A percentile compares a stretch with the other conserved stretches of the same genome.
Conservation (phyloP, 2,797 vertebrate genomes). For the Eulemur coronatus region DNA sequence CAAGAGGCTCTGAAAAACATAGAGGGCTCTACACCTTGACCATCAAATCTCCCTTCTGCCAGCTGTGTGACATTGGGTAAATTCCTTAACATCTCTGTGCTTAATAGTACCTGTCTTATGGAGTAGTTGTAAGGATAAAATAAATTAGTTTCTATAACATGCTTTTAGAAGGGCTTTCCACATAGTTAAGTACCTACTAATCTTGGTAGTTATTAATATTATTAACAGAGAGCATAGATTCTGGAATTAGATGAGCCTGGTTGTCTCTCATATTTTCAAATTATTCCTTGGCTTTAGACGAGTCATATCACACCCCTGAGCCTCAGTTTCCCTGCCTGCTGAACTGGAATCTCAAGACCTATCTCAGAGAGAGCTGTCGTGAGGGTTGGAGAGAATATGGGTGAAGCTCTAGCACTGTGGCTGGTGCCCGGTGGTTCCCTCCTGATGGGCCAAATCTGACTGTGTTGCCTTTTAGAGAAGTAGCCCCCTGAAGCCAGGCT, state of each 20-base stretch:
- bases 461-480: background rate
- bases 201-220: background rate
- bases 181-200: background rate
- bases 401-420: background rate
- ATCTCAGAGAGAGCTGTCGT: background rate
- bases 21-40: background rate
- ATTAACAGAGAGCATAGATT: background rate
- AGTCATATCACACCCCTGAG: background rate
- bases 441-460: background rate
- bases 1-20: background rate
- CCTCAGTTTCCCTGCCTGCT: background rate
- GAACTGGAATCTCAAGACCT: background rate
- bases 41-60: background rate
- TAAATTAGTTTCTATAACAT: background rate
- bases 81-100: background rate
- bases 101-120: background rate
- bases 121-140: background rate
- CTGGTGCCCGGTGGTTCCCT: background rate
- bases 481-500: background rate
- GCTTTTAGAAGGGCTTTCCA: background rate
- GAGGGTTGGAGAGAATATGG: background rate
- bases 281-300: background rate
- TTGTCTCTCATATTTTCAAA: background rate
- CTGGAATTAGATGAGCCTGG: background rate
- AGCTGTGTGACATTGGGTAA: background rate